A percentile compares a stretch with the other conserved stretches of the same genome.
Evolutionary conservation across 2,797 vertebrate species (phyloP).

Genomic region (Aphelocoma californica): DNA sequence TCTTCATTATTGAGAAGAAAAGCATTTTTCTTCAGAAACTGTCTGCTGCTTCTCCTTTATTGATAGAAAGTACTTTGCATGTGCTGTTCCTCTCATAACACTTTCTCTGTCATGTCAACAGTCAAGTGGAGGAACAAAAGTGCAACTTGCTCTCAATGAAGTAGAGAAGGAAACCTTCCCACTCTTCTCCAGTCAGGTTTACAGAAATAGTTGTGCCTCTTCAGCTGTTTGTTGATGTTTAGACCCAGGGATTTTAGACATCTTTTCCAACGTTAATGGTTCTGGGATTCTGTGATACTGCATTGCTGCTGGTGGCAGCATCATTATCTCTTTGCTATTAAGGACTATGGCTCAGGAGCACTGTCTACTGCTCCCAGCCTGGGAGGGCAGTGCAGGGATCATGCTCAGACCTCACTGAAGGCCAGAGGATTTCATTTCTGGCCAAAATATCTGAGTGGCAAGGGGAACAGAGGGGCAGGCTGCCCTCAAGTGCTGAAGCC

Average conservation of each 20-base stretch:
- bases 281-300: neutral
- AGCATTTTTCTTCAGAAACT: slow-evolving; percentile 28
- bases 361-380: neutral
- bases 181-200: neutral
- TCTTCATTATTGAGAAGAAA: slow-evolving; percentile 11
- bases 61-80: neutral
- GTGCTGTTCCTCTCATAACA: neutral
- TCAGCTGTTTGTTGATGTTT: neutral
- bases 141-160: neutral
- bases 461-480: neutral
- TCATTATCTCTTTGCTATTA: fast-evolving
- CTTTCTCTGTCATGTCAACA: neutral
- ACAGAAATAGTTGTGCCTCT: neutral
- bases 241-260: neutral
- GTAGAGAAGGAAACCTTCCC: neutral
- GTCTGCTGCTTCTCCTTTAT: slow-evolving; percentile 8
- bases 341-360: neutral
- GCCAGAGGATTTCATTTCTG: neutral
- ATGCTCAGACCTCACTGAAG: neutral
- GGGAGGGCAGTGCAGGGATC: neutral
- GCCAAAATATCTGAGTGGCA: neutral
- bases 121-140: neutral
- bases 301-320: neutral
- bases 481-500: neutral
- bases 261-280: neutral